Evolutionary conservation across 2,113 vertebrate species (phyloP), one percentile per base, ranked within the genome.

Genomic region (Sinocyclocheilus anshuiensis): DNA sequence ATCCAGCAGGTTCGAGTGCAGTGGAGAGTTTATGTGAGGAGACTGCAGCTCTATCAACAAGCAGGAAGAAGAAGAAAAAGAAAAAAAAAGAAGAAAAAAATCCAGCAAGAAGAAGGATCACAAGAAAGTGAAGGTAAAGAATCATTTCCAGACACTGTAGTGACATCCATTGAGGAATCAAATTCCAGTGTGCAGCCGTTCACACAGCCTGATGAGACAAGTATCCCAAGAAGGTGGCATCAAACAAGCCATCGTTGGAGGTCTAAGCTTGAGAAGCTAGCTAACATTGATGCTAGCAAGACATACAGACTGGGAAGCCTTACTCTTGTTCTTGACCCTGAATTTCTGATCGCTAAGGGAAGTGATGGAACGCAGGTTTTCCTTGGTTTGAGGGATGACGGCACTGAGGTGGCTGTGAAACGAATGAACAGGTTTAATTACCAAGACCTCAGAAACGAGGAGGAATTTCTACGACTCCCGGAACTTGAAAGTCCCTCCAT

Each of bases 361-460:
- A 87, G 86, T 67, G 86, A 89, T 84, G 89, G 89, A 61, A 88
- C 11, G 6, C 0, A n/a, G 42, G 15, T 82, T n/a, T 89, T 65
- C 45, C 83, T 90, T 80, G 76, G 80, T 2, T 50, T 88, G 86
- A 82, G 36, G 86, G 78, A 85, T 74, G 79, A 69, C 8, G 83
- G 83, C 55, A 81, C 50, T 63, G 86, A 90, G 42, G 84, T 89
- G 33, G 84, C 86, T 67, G 67, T 88, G 20, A 87, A 85, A 85
- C 15, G 78, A 85, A 82, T 88, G 81, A 6, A 22, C 0, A 86
- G 12, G 61, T 84, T 18, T 18, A 92, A 93, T 81, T 92, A 93
- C 50, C 0, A 89, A 0, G 86, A 1, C 9, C 78, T 94, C 8
- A 93, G 85, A 81, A 92, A 92, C 0, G 93, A 94, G 69, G 72